phyloP scores from a whole-genome alignment of 1,140 invertebrate species.

The Schlechtendalia chinensis region DNA sequence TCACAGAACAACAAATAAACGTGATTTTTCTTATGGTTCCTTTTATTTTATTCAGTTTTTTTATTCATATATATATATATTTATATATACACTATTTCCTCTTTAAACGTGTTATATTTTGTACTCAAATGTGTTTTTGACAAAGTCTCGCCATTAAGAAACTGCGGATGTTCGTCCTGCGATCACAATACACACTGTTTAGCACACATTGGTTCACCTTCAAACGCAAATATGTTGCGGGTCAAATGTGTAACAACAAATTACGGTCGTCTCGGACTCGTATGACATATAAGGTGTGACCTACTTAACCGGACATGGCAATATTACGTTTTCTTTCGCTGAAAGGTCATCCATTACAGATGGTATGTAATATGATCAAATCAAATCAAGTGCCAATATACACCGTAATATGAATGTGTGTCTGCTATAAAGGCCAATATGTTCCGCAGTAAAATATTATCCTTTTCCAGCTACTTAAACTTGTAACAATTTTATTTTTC shows the following conservation, averaged over 20 bases:
- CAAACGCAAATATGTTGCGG: no score
- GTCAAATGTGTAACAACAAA: background rate
- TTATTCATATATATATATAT: background rate
- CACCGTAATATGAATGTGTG: background rate
- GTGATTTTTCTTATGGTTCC: background rate
- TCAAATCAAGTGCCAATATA: background rate
- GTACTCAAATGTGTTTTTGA: no score
- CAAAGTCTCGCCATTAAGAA: no score
- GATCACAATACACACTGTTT: background rate
- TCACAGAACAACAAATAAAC: background rate
- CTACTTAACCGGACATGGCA: background rate
- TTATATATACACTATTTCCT: no score
- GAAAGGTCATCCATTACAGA: background rate
- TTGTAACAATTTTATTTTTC: background rate
- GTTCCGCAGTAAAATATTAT: background rate
- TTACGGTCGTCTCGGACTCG: background rate
- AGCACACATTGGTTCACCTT: no score
- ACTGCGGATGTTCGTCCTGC: background rate
- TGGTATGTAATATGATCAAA: constrained; percentile 3
- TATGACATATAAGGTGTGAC: background rate
- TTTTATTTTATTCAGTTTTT: background rate
- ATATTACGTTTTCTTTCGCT: background rate
- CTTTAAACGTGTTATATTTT: no score
- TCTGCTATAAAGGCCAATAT: background rate
- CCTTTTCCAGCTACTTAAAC: background rate